Base-by-base conservation (phyloP, 1,140 invertebrate species). In the Diorhabda elongata region DNA sequence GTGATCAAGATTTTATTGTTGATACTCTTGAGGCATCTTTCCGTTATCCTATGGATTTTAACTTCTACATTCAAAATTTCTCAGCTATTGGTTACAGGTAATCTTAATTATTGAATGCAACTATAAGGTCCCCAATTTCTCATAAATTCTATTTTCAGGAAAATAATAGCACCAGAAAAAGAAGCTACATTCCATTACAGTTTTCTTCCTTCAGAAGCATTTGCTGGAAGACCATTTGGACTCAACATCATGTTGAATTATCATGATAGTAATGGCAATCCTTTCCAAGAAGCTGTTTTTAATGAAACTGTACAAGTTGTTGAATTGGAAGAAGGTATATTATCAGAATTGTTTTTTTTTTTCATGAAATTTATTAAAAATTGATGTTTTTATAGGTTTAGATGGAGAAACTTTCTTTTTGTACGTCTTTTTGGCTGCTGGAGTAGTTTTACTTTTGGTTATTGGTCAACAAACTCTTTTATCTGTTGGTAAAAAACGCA, bases 351-450 rank as follows among this genome's bases (percentile, higher is more conserved):
- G 26, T 26, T 26, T 26, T 26, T 26, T n/a, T 52, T 52, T 52
- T 52, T 52, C n/a, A 3, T 52, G 3, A 6, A 52, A 52, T 52
- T 52, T 3, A 52, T 52, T 4, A 8, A 8, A 2, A 52, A 8
- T 52, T 52, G 47, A 4, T 52, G n/a, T 52, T 52, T 52, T 8
- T 52, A 52, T 52, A 79, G 77, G 96, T 69, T 85, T 99, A 9
- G 97, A 99, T 83, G 95, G 96, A 57, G 98, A 99, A 88, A 99
- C 97, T 43, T 94, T 98, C 84, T 99, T 99, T 88, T 83, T 99
- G 61, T 99, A 98, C 77, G 87, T 99, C 57, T 93, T 98, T 83
- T 84, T 99, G 58, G 92, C 91, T 58, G 97, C 95, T 9, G 90
- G 95, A 69, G 89, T 91, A 52, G 90, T 98, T 57, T 83, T 99